phyloP scores from a whole-genome alignment of 2,113 vertebrate genomes.

The Oostethus manadensis region DNA sequence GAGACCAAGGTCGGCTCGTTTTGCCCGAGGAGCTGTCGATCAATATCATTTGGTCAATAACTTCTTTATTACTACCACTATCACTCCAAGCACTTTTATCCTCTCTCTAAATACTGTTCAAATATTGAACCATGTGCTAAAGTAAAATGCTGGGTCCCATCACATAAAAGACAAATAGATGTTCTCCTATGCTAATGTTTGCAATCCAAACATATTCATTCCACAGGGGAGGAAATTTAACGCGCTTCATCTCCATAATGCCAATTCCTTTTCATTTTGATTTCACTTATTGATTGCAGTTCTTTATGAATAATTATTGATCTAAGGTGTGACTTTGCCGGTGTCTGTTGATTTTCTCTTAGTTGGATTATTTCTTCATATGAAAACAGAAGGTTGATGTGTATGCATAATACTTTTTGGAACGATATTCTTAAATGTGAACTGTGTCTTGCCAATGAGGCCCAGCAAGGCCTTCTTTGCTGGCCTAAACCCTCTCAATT shows the following conservation, averaged over 20 bases:
- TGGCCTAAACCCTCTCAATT: no score
- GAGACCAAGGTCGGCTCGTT: slow-evolving; percentile 92
- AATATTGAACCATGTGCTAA: slow-evolving; percentile 87
- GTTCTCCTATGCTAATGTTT: slow-evolving; percentile 51
- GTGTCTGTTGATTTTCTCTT: slow-evolving; percentile 51
- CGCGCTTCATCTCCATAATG: slow-evolving; percentile 36
- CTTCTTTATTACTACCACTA: slow-evolving; percentile 98
- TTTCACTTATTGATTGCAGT: slow-evolving; percentile 52
- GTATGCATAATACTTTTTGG: no score
- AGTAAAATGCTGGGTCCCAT: slow-evolving; percentile 58
- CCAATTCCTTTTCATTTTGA: slow-evolving; percentile 47
- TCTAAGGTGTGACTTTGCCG: slow-evolving; percentile 32
- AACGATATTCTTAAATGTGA: no score
- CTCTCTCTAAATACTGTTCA: slow-evolving; percentile 73
- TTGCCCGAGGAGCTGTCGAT: slow-evolving; percentile 95
- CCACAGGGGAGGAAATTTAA: slow-evolving; percentile 19
- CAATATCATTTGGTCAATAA: slow-evolving; percentile 99
- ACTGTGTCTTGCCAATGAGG: no score
- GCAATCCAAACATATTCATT: slow-evolving; percentile 47
- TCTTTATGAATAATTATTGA: slow-evolving; percentile 61
- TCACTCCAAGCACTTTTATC: slow-evolving; percentile 90
- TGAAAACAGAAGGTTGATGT: slow-evolving; percentile 2
- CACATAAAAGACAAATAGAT: slow-evolving; percentile 52
- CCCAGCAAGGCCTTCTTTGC: no score
- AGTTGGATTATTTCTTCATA: slow-evolving; percentile 24